These are phyloP conservation scores for Heliconius cydno DNA, from an alignment of 2,888 invertebrate genomes.

Conservation along the genomic window DNA sequence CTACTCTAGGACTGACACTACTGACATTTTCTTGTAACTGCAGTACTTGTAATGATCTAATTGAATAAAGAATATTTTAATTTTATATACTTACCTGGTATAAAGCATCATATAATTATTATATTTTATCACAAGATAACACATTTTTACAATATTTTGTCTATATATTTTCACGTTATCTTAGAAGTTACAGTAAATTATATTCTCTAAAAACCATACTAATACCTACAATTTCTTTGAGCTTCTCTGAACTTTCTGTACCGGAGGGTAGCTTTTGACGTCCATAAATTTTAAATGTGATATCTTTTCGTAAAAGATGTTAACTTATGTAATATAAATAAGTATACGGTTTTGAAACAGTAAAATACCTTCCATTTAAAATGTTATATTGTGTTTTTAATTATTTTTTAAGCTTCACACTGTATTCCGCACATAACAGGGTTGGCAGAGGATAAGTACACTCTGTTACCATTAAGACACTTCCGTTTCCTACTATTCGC, in stretches of 20 bases:
- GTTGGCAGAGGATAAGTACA: neutral
- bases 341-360: neutral
- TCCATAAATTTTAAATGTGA: slow-evolving; percentile 50
- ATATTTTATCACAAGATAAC: slow-evolving; percentile 19
- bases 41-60: no score
- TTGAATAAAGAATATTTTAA: no score
- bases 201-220: slow-evolving; percentile 44
- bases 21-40: no score
- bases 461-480: neutral
- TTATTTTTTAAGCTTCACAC: neutral
- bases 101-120: no score
- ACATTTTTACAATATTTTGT: slow-evolving; percentile 24
- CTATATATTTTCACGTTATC: slow-evolving; percentile 46
- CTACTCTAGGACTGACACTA: no score
- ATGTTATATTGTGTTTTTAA: neutral
- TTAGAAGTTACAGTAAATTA: slow-evolving; percentile 48
- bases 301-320: slow-evolving; percentile 43
- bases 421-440: neutral
- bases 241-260: slow-evolving; percentile 45
- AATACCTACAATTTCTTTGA: slow-evolving; percentile 47
- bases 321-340: slow-evolving; percentile 33
- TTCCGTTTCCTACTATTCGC: neutral
- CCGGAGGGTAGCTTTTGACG: slow-evolving; percentile 46
- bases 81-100: no score
- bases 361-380: neutral